These are phyloP conservation scores for Acanthococcus lagerstroemiae DNA, from an alignment of 2,888 invertebrate species.

Conservation along the genomic window DNA sequence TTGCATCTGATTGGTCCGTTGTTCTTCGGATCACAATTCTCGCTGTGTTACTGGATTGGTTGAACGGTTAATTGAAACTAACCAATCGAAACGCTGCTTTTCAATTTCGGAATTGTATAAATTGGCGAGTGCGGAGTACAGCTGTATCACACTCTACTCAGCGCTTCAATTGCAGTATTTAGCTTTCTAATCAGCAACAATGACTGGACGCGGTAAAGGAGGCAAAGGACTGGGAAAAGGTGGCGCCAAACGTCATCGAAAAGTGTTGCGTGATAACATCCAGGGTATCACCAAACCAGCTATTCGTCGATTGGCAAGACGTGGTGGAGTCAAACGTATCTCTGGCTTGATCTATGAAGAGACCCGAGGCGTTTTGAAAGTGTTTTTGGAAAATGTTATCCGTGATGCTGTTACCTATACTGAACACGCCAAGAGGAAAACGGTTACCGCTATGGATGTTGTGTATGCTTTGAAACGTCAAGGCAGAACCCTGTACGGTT, in stretches of 20 bases:
- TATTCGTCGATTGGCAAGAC: slow-evolving; percentile 60
- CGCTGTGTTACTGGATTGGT: too few species aligned
- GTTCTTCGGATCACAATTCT: too few species aligned
- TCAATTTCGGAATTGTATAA: too few species aligned
- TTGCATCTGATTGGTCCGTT: too few species aligned
- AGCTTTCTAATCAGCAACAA: too few species aligned
- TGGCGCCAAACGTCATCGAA: slow-evolving; percentile 72
- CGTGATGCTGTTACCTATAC: slow-evolving; percentile 78
- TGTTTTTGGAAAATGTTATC: slow-evolving; percentile 69
- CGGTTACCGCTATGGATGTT: slow-evolving; percentile 49
- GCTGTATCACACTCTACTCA: too few species aligned
- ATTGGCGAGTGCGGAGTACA: too few species aligned
- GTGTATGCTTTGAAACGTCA: slow-evolving; percentile 77
- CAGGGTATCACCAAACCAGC: slow-evolving; percentile 62
- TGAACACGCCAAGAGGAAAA: slow-evolving; percentile 57
- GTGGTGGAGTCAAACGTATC: slow-evolving; percentile 52
- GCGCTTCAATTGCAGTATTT: too few species aligned
- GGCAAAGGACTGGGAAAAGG: slow-evolving; percentile 69
- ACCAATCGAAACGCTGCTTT: too few species aligned
- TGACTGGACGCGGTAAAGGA: slow-evolving; percentile 73
- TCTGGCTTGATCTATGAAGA: slow-evolving; percentile 63
- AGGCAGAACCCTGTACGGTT: slow-evolving; percentile 71
- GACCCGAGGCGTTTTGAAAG: slow-evolving; percentile 65
- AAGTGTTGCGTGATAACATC: slow-evolving; percentile 51
- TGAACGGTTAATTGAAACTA: too few species aligned